These are phyloP conservation scores for Ophioninae sp. DNA, from an alignment of 2,888 invertebrate species.

Conservation along the genomic window DNA sequence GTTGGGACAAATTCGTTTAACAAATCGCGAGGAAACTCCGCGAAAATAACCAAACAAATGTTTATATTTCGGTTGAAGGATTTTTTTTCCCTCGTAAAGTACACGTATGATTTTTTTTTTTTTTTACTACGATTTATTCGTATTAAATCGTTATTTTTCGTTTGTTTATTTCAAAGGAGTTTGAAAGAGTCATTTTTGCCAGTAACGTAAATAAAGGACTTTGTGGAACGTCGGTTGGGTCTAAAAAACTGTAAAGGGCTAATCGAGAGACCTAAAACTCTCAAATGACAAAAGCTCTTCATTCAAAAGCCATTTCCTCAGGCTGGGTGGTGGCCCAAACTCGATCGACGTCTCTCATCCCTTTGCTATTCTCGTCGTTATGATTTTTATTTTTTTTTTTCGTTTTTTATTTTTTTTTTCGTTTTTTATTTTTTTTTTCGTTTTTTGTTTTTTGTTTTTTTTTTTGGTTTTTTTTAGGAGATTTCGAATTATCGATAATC, in stretches of 20 bases:
- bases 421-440: not conserved
- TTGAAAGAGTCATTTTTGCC: no score
- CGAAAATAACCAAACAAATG: not conserved
- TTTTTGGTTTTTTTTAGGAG: not conserved
- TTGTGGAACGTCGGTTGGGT: not conserved
- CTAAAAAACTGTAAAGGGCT: not conserved
- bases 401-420: not conserved
- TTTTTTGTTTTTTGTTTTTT: not conserved
- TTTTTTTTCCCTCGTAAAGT: not conserved
- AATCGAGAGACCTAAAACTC: slow-evolving; percentile 1
- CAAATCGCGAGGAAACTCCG: slow-evolving; percentile 2
- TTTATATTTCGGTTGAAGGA: not conserved
- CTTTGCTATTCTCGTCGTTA: not conserved
- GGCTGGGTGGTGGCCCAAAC: slow-evolving; percentile 11
- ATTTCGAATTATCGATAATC: not conserved
- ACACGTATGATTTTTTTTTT: no score
- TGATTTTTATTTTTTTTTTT: not conserved
- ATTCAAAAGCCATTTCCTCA: slow-evolving; percentile 1
- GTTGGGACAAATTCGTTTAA: slow-evolving; percentile 22
- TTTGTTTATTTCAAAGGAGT: no score
- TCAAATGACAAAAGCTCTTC: slow-evolving; percentile 8
- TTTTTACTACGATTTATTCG: no score
- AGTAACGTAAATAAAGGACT: slow-evolving; percentile 11
- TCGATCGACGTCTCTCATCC: slow-evolving; percentile 17
- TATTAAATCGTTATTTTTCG: no score